A percentile compares a stretch with the other conserved stretches of the same genome.
Evolutionary conservation across 2,888 invertebrate genomes (phyloP).

Genomic region (Bimastos eiseni): DNA sequence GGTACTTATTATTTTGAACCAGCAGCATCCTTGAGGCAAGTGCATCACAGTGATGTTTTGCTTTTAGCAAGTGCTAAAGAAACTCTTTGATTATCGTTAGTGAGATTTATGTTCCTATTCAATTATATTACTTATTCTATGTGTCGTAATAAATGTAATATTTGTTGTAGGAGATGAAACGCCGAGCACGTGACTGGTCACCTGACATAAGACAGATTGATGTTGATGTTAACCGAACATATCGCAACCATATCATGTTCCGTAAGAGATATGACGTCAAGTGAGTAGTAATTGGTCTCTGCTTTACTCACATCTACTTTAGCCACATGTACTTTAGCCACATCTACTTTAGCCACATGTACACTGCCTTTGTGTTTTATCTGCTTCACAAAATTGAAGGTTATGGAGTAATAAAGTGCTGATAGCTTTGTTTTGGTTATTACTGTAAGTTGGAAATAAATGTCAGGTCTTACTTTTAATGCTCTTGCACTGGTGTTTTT

Average conservation of each 20-base stretch:
- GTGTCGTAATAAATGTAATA: not conserved
- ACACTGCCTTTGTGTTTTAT: not conserved
- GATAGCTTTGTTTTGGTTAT: not conserved
- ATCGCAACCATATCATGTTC: constrained; percentile 88
- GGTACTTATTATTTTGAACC: not conserved
- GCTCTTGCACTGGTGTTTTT: not conserved
- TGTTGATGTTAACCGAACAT: constrained; percentile 97
- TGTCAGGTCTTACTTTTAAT: not conserved
- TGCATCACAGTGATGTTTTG: not conserved
- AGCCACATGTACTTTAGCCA: too few relatives aligned
- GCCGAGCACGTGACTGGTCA: constrained; percentile 84
- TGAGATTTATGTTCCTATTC: not conserved
- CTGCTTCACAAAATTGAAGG: not conserved
- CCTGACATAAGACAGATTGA: constrained; percentile 98
- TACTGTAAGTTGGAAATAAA: not conserved
- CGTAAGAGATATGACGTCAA: constrained; percentile 85
- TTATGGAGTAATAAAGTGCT: not conserved
- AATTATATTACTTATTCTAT: not conserved
- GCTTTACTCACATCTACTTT: too few relatives aligned
- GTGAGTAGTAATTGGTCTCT: constrained; percentile 44
- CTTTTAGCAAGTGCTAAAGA: not conserved
- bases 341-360: too few relatives aligned
- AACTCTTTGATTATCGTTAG: not conserved
- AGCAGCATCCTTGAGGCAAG: not conserved
- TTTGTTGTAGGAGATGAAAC: constrained; percentile 74